Base-by-base conservation (phyloP, 2,113 vertebrate species). In the Lethenteron camtschaticum region DNA sequence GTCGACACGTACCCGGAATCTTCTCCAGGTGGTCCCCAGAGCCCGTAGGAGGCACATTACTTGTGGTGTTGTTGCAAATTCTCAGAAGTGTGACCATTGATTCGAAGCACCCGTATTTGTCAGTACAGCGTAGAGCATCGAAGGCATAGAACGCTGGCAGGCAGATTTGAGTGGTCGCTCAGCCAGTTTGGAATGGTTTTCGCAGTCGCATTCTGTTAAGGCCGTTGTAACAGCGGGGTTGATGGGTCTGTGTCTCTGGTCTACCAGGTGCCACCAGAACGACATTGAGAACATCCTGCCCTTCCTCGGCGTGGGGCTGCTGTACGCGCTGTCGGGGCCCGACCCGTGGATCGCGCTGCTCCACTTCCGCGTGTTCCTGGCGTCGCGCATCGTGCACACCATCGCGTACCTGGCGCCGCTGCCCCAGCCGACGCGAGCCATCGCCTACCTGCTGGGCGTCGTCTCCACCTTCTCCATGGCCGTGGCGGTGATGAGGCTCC, bases 261-360 rank as follows among this genome's bases (percentile, higher is more conserved):
- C 72, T 66, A 70, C 55, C 76, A 96, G 91, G 72, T 82, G 81
- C 72, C 91, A 96, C 75, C 81, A 78, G 78, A 96, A 96, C n/a
- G 89, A 96, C 77, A 73, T 96, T 73, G 91, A 96, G 73, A 96
- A 87, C 56, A 79, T 95, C 0, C n/a, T 94, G 60, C 90, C 91
- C 0, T 96, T 92, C 41, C 41, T 90, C 12, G 71, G 84, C 10
- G 73, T 94, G 2, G 89, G 89, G 4, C 80, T 96, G 9, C 76
- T 96, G 55, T 96, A 91, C 1, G 72, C 84, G 4, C 73, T 96
- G 72, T 87, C 83, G 0, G 79, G 78, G 16, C 86, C 88, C 0
- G 78, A 84, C 1, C 81, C 85, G 5, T 80, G 78, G 10, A 69
- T 74, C 0, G 90, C 91, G 55, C 68, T 90, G 74, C 75, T 89